phyloP scores from a whole-genome alignment of 2,797 vertebrate genomes.

The Botia almorhae region DNA sequence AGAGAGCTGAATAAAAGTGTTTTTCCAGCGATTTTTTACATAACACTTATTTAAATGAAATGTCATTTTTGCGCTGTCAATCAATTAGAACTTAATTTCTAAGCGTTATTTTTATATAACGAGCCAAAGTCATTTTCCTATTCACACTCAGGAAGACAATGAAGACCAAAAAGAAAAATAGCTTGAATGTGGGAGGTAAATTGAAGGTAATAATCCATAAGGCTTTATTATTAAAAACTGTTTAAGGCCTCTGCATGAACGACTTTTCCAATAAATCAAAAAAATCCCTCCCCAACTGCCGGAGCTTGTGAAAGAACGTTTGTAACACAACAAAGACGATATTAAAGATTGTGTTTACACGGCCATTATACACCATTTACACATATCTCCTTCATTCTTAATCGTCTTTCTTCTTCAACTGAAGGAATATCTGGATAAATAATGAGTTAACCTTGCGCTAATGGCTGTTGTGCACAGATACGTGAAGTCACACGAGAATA shows the following conservation, averaged over 20 bases:
- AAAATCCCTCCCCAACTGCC: background rate
- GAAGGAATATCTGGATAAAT: slow-evolving; percentile 30
- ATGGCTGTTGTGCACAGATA: slow-evolving; percentile 55
- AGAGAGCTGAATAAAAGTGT: background rate
- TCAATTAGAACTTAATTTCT: background rate
- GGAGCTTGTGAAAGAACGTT: background rate
- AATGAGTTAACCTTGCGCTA: slow-evolving; percentile 38
- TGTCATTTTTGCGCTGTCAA: background rate
- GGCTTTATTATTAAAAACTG: slow-evolving; percentile 11
- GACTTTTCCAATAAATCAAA: slow-evolving; percentile 23
- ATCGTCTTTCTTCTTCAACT: background rate
- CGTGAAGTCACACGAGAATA: slow-evolving; percentile 65
- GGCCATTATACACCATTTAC: background rate
- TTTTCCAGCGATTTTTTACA: background rate
- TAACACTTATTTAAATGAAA: background rate
- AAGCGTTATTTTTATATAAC: background rate
- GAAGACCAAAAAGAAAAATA: slow-evolving; percentile 12
- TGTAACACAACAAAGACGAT: slow-evolving; percentile 7
- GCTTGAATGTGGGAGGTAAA: slow-evolving; percentile 18
- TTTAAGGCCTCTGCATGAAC: slow-evolving; percentile 19
- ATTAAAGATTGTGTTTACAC: background rate
- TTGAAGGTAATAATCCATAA: background rate
- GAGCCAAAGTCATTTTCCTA: slow-evolving; percentile 3
- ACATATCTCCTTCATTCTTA: background rate
- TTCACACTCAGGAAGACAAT: background rate